A percentile compares a stretch with the other conserved stretches of the same genome.
Conservation (phyloP, 2,113 vertebrate species). For the Paedocypris sp. region DNA sequence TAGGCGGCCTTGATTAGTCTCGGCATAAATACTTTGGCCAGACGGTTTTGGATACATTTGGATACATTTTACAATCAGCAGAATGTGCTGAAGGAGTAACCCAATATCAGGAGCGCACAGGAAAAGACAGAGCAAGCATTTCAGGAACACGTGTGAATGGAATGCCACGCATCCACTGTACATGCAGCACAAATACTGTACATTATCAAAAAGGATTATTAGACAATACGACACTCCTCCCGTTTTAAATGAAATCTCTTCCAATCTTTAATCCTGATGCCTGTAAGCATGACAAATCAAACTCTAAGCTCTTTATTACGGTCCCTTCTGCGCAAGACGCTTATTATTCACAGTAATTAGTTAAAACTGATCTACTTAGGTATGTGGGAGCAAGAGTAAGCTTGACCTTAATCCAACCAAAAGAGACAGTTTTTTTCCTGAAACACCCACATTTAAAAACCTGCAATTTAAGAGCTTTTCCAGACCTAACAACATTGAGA, state of each 20-base stretch:
- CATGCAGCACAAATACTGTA: no score
- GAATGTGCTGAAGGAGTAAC: background rate
- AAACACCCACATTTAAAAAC: background rate
- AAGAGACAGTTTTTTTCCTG: background rate
- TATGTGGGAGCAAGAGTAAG: background rate
- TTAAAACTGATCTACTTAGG: background rate
- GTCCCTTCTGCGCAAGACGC: background rate
- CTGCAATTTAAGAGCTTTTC: background rate
- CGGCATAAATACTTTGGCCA: background rate
- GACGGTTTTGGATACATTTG: background rate
- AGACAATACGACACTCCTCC: no score
- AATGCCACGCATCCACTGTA: no score
- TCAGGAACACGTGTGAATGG: no score
- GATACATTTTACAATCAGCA: background rate
- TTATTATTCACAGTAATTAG: background rate
- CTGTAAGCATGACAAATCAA: slow-evolving; percentile 2
- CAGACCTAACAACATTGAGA: background rate
- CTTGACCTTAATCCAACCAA: background rate
- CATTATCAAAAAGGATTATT: no score
- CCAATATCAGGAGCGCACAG: background rate
- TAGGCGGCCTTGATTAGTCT: background rate
- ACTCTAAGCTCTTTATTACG: background rate
- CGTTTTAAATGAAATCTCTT: no score
- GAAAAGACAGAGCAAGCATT: background rate
- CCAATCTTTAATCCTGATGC: background rate